phyloP scores from a whole-genome alignment of 2,113 vertebrate species.

The Vicugna pacos region DNA sequence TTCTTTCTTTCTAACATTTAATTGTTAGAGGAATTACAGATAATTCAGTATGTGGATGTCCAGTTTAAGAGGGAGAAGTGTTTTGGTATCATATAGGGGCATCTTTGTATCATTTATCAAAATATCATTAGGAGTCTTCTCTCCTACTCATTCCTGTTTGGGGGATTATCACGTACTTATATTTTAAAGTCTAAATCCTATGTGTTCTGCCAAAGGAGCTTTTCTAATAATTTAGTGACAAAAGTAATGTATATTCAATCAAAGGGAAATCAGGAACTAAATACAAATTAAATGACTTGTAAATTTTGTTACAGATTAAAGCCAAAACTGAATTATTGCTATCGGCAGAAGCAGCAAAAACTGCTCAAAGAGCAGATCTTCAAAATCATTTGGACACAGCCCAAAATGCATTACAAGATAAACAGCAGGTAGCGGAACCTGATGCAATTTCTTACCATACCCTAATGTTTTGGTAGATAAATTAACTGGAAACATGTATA shows the following conservation, averaged over 20 bases:
- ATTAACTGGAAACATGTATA: not conserved
- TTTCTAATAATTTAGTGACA: constrained; percentile 43
- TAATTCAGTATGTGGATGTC: not conserved
- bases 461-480: not conserved
- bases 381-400: constrained; percentile 97
- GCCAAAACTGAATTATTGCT: constrained; percentile 97
- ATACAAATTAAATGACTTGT: constrained; percentile 39
- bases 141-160: not conserved
- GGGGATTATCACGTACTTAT: not conserved
- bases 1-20: constrained; percentile 25
- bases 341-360: constrained; percentile 96
- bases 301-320: constrained; percentile 92
- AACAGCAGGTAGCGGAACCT: constrained; percentile 92
- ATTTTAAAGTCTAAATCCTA: constrained; percentile 28
- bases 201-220: not conserved
- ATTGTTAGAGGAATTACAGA: constrained; percentile 24
- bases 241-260: not conserved
- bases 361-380: constrained; percentile 95
- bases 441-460: not conserved
- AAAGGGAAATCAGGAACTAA: not conserved
- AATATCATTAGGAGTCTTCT: not conserved
- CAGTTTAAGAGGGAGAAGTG: not conserved
- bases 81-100: not conserved
- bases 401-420: constrained; percentile 97
- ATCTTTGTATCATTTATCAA: not conserved